Percentiles rank a stretch among this genome's conserved stretches.
These are phyloP conservation scores for Megalops cyprinoides DNA, from an alignment of 2,797 vertebrate genomes.

Conservation along the genomic window DNA sequence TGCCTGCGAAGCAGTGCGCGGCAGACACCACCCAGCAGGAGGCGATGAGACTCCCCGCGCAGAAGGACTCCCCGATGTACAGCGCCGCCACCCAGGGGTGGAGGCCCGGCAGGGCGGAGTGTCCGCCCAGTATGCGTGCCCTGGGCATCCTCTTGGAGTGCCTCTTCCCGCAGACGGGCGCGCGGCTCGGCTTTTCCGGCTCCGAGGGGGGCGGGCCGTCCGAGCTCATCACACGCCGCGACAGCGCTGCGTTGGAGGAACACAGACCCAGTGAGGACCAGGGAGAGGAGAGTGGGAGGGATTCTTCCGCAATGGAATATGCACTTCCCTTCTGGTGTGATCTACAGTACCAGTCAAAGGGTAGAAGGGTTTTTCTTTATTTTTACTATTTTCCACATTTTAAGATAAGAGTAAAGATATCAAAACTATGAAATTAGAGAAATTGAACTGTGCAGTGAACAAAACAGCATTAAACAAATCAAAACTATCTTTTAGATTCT, in stretches of 20 bases:
- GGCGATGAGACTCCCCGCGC: constrained; percentile 84
- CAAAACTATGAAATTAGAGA: too few species aligned
- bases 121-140: constrained; percentile 84
- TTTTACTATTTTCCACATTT: too few species aligned
- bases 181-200: constrained; percentile 18
- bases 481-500: too few species aligned
- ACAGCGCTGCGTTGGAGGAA: constrained; percentile 45
- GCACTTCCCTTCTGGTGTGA: too few species aligned
- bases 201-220: not conserved
- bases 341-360: too few species aligned
- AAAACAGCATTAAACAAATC: too few species aligned
- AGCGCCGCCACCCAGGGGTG: constrained; percentile 93
- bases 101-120: constrained; percentile 79
- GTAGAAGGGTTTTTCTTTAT: too few species aligned
- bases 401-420: too few species aligned
- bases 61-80: constrained; percentile 84
- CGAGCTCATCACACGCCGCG: constrained; percentile 34
- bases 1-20: constrained; percentile 90
- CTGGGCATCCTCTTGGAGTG: constrained; percentile 80
- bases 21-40: constrained; percentile 93
- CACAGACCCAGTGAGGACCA: not conserved
- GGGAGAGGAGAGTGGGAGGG: too few species aligned
- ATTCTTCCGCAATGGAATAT: too few species aligned
- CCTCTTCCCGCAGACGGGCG: constrained; percentile 77
- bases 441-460: too few species aligned